Percentiles rank a stretch among this genome's conserved stretches.
Conservation (phyloP, 1,140 invertebrate genomes). For the Drosophila lacteicornis region DNA sequence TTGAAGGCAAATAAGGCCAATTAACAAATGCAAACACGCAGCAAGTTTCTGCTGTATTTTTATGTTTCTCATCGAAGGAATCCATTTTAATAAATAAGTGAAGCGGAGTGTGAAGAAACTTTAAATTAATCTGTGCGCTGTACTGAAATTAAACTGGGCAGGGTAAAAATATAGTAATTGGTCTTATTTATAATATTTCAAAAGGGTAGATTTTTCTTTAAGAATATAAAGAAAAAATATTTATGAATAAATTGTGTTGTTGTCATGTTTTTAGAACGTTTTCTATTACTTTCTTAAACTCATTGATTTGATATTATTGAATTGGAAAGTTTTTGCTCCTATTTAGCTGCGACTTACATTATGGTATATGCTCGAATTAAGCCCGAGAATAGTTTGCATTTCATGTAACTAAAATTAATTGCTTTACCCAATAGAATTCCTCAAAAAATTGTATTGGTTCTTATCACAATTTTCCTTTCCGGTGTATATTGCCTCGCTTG, state of each 20-base stretch:
- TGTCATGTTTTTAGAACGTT: too few relatives aligned
- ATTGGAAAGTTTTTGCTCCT: too few relatives aligned
- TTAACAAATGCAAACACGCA: slow-evolving; percentile 71
- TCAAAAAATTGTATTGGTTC: background rate
- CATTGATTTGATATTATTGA: too few relatives aligned
- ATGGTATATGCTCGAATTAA: too few relatives aligned
- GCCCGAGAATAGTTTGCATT: too few relatives aligned
- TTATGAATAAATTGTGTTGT: too few relatives aligned
- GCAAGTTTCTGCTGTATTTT: slow-evolving; percentile 10
- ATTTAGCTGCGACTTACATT: too few relatives aligned
- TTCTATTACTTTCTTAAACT: background rate
- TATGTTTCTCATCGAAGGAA: background rate
- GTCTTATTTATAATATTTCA: too few relatives aligned
- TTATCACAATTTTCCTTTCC: background rate
- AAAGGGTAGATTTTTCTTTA: too few relatives aligned
- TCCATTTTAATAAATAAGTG: slow-evolving; percentile 3
- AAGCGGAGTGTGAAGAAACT: background rate
- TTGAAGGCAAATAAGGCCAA: slow-evolving; percentile 79
- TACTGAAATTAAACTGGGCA: background rate
- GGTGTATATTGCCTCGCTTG: background rate
- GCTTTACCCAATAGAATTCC: too few relatives aligned
- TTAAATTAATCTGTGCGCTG: background rate
- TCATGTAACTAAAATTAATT: too few relatives aligned
- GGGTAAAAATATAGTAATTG: background rate
- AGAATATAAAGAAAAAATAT: too few relatives aligned